Conservation (phyloP, 64 coral and sea anemone species). For the Exaiptasia diaphana region DNA sequence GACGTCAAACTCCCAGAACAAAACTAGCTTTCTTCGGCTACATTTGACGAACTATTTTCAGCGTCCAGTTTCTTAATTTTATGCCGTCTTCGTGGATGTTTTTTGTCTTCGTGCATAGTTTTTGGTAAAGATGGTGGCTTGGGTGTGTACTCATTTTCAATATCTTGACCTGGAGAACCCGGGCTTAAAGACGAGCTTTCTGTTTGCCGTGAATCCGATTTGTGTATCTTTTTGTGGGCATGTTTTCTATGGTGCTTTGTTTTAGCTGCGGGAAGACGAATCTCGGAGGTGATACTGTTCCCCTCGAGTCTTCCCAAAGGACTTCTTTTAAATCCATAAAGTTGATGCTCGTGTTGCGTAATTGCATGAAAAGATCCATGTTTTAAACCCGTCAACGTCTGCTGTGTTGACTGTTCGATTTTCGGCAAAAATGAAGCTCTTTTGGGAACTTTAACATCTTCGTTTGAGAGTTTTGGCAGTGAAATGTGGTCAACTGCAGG, state of each 20-base stretch:
- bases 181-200: neutral
- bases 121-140: conserved; percentile 6
- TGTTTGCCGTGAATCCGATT: neutral
- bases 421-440: conserved; percentile 1
- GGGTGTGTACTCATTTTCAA: neutral
- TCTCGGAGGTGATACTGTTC: neutral
- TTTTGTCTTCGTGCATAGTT: neutral
- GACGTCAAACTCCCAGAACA: no score
- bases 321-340: conserved; percentile 2
- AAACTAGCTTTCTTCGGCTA: no score
- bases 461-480: neutral
- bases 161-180: neutral
- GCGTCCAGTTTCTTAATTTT: no score
- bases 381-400: neutral
- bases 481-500: neutral
- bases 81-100: neutral
- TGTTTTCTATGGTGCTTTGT: neutral
- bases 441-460: neutral
- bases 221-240: neutral
- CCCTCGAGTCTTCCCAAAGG: neutral
- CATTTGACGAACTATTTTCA: no score
- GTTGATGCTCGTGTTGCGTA: neutral
- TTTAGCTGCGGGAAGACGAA: neutral
- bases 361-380: conserved; percentile 18
- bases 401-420: conserved; percentile 4